Conservation (phyloP, 2,797 vertebrate genomes). For the Chaetodon trifasciatus region DNA sequence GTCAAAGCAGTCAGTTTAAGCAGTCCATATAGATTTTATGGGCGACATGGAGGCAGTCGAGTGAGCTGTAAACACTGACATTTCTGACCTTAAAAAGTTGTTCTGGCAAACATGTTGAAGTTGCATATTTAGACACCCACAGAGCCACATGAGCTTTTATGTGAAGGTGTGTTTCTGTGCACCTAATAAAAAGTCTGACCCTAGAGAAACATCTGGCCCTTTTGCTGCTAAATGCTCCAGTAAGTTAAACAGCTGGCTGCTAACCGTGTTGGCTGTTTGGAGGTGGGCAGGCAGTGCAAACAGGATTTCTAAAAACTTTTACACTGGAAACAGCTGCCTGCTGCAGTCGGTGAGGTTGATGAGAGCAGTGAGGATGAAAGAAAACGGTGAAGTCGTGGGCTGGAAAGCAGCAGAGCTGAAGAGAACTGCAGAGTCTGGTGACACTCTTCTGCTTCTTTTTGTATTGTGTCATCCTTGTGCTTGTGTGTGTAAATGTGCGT, state of each 20-base stretch:
- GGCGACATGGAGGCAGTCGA: background rate
- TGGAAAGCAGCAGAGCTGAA: background rate
- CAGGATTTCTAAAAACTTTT: background rate
- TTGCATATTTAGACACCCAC: background rate
- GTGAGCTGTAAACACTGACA: background rate
- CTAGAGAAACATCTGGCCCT: background rate
- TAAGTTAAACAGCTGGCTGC: background rate
- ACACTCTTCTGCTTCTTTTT: background rate
- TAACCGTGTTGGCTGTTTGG: too few species aligned
- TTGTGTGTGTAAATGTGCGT: background rate
- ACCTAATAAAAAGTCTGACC: background rate
- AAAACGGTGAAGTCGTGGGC: background rate
- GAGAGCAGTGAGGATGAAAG: background rate
- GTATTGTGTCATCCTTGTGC: background rate
- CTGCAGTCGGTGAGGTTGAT: background rate
- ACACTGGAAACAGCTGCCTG: background rate
- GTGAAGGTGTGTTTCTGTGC: background rate
- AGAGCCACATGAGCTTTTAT: background rate
- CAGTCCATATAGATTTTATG: background rate
- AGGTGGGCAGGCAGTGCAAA: background rate
- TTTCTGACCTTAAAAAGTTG: too few species aligned
- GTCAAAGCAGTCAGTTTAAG: background rate
- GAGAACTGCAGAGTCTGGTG: background rate
- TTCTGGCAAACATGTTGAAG: background rate
- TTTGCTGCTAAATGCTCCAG: background rate